Evolutionary conservation across 2,888 invertebrate genomes (phyloP).

Genomic region (Dione juno): DNA sequence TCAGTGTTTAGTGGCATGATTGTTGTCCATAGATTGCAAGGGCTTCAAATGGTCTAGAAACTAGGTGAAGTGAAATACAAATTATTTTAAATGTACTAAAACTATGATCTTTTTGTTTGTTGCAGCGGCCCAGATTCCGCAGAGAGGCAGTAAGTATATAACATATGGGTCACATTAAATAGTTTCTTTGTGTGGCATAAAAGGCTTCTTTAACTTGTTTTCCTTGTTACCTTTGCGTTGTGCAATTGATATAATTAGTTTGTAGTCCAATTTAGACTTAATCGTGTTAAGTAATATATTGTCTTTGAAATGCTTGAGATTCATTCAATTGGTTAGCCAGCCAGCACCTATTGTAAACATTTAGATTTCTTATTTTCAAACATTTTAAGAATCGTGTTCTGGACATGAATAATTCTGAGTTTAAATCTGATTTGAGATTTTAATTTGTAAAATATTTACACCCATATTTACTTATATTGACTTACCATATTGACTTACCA

Average conservation of each 20-base stretch:
- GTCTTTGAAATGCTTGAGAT: background rate
- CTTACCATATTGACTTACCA: too few species aligned
- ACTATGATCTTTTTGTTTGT: conserved; percentile 79
- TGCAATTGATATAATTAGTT: conserved; percentile 17
- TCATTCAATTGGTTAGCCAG: background rate
- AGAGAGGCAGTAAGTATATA: conserved; percentile 92
- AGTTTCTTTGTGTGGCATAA: conserved; percentile 16
- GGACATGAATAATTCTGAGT: too few species aligned
- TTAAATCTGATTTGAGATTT: too few species aligned
- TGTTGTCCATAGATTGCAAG: conserved; percentile 71
- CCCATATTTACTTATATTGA: too few species aligned
- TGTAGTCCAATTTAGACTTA: background rate
- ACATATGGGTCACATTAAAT: conserved; percentile 21
- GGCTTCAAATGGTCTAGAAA: conserved; percentile 47
- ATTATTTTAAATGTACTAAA: conserved; percentile 41
- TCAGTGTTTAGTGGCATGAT: conserved; percentile 77
- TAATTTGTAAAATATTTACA: too few species aligned
- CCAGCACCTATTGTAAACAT: too few species aligned
- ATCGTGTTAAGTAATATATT: conserved; percentile 8
- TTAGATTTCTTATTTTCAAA: too few species aligned
- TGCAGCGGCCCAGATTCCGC: conserved; percentile 94
- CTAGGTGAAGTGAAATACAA: background rate
- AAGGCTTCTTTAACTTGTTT: conserved; percentile 16
- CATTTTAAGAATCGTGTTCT: too few species aligned
- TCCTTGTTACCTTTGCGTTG: conserved; percentile 10